Base-by-base conservation (phyloP, 2,797 vertebrate species). In the Chaetodon trifasciatus region DNA sequence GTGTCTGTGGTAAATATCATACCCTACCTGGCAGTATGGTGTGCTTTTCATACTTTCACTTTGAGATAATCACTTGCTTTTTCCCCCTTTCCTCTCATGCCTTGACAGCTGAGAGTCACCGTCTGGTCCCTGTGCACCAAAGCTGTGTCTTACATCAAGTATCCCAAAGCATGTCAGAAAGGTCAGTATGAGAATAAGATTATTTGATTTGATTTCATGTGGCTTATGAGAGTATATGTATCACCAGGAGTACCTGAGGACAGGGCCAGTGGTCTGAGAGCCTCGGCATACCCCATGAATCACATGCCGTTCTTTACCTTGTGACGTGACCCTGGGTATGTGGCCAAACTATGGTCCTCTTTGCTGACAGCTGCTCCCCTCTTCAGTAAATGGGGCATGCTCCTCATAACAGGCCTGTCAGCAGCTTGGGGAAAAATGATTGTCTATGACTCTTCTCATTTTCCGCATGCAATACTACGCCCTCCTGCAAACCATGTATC, bases 101-200 rank as follows among this genome's bases (percentile, higher is more conserved):
- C 57, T 52, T 67, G 15, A 82, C 96, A 99, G 98, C 96, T 99
- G 89, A 96, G 98, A 88, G 93, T 99, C 93, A 99, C 98, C 0
- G 97, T 99, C 89, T 99, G 98, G 98, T 99, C 98, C 70, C 85
- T 99, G 87, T 98, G 98, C 92, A 98, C 97, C 6, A 99, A 99
- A 88, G 98, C 98, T 0, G 97, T 99, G 24, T 99, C 98, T 46
- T 99, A 98, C 93, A 99, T 99, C 94, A 99, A 99, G 87, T 97
- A 99, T 86, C 98, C 98, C 61, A 99, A 99, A 91, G 95, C 97
- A 0, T 99, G 98, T 91, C 97, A 97, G 85, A 98, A 98, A 89
- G 98, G 98, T 99, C 81, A 97, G 97, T 95, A 81, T 81, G 61
- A 76, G 15, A 78, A 57, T 70, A 21, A 83, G 79, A 39, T 74